Conservation (phyloP, 2,888 invertebrate genomes). For the Ormyrus labotus region DNA sequence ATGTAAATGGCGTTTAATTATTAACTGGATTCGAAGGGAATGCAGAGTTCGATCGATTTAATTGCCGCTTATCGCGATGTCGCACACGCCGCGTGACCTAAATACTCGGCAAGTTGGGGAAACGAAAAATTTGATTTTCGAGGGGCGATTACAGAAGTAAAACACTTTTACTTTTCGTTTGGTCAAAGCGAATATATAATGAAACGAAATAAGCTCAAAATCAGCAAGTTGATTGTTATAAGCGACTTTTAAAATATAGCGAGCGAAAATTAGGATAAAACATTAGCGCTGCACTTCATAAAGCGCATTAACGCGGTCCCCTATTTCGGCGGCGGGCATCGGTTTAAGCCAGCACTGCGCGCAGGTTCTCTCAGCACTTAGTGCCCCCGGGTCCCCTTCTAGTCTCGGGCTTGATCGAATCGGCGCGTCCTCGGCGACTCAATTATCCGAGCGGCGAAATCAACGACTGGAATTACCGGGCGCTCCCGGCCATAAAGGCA, state of each 20-base stretch:
- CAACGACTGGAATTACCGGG: conserved; percentile 50
- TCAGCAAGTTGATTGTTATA: too few species aligned
- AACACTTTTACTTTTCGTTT: too few species aligned
- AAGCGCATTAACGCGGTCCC: too few species aligned
- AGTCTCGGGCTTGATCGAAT: conserved; percentile 38
- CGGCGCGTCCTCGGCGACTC: conserved; percentile 40
- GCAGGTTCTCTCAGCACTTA: neutral
- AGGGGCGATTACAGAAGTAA: too few species aligned
- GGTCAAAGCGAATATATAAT: too few species aligned
- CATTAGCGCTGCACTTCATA: too few species aligned
- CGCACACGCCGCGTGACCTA: neutral
- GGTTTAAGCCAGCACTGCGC: neutral
- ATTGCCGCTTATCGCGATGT: conserved; percentile 4
- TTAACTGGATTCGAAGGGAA: neutral
- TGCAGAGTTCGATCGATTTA: neutral
- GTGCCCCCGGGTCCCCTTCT: neutral
- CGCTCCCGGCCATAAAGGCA: conserved; percentile 17
- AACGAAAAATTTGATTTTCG: too few species aligned
- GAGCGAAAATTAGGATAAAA: too few species aligned
- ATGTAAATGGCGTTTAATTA: neutral
- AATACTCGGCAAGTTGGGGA: too few species aligned
- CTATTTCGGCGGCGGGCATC: too few species aligned
- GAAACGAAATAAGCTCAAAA: too few species aligned
- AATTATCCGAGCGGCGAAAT: conserved; percentile 52
- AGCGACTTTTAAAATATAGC: too few species aligned